Conservation (phyloP, 2,888 invertebrate genomes). For the Aspidiotus destructor region DNA sequence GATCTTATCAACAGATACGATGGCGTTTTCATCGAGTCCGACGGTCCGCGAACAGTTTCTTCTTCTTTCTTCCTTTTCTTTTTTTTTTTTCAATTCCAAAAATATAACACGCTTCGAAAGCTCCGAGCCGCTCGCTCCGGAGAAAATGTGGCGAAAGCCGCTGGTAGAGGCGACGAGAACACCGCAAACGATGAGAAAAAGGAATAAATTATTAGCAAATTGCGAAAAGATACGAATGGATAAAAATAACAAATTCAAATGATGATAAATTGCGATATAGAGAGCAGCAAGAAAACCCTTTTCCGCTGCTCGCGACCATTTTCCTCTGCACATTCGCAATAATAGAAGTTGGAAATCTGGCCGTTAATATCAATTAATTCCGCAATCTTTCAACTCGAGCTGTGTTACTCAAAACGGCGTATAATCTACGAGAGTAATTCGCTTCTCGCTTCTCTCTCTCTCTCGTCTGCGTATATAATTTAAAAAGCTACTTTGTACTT, state of each 20-base stretch:
- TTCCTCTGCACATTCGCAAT: constrained; percentile 1
- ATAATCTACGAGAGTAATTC: not conserved
- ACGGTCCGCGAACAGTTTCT: too few species aligned
- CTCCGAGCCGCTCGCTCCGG: too few species aligned
- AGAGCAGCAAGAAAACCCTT: not conserved
- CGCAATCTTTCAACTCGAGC: constrained; percentile 2
- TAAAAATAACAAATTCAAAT: constrained; percentile 4
- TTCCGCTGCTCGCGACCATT: not conserved
- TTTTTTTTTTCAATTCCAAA: too few species aligned
- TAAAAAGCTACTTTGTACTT: not conserved
- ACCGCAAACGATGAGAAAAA: too few species aligned
- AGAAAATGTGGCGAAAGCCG: too few species aligned
- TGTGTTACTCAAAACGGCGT: constrained; percentile 2
- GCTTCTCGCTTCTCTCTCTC: constrained; percentile 1
- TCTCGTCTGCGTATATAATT: not conserved
- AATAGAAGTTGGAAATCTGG: not conserved
- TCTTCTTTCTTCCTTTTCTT: too few species aligned
- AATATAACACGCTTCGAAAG: too few species aligned
- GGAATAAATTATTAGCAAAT: constrained; percentile 4
- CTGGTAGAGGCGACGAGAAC: too few species aligned
- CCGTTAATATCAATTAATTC: constrained; percentile 4
- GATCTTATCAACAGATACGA: not conserved
- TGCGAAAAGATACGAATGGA: constrained; percentile 4
- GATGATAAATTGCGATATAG: not conserved
- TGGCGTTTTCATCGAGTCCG: too few species aligned